These are phyloP conservation scores for Zaprionus capensis DNA, from an alignment of 1,140 invertebrate genomes.

Conservation along the genomic window DNA sequence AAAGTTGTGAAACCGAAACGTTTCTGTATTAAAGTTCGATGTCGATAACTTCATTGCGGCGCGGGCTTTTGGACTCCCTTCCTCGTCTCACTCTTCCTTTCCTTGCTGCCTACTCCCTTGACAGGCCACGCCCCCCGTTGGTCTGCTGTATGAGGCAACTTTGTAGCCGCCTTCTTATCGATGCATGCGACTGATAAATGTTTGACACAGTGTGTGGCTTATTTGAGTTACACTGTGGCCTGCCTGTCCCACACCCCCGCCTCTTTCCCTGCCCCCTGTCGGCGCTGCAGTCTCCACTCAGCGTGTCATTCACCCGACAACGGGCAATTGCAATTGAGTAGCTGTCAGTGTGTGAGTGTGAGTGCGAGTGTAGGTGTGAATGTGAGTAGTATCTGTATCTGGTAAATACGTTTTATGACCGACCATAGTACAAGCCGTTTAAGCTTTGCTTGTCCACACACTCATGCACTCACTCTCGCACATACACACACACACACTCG, in stretches of 20 bases:
- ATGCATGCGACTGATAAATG: conserved; percentile 71
- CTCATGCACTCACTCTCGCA: background rate
- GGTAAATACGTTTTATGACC: conserved; percentile 71
- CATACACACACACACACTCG: conserved; percentile 1
- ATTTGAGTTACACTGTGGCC: conserved; percentile 44
- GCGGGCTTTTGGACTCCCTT: conserved; percentile 9
- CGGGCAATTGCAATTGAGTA: conserved; percentile 45
- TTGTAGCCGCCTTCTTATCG: conserved; percentile 69
- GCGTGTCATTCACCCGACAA: conserved; percentile 50
- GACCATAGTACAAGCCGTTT: conserved; percentile 20
- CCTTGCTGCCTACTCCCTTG: background rate
- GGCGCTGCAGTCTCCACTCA: conserved; percentile 27
- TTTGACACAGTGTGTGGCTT: conserved; percentile 69
- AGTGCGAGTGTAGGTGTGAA: conserved; percentile 13
- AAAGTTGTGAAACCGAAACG: conserved; percentile 69
- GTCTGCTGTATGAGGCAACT: conserved; percentile 45
- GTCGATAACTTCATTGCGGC: conserved; percentile 68
- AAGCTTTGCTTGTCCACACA: conserved; percentile 52
- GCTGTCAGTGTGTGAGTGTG: conserved; percentile 12
- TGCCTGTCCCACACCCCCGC: background rate
- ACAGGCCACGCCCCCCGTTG: background rate
- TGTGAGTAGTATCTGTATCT: conserved; percentile 53
- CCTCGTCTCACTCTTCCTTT: background rate
- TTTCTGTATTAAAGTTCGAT: conserved; percentile 52
- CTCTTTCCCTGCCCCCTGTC: background rate